Evolutionary conservation across 2,888 invertebrate genomes (phyloP), one percentile per base, ranked within the genome.

Genomic region (Liopterus haemorrhoidalis): DNA sequence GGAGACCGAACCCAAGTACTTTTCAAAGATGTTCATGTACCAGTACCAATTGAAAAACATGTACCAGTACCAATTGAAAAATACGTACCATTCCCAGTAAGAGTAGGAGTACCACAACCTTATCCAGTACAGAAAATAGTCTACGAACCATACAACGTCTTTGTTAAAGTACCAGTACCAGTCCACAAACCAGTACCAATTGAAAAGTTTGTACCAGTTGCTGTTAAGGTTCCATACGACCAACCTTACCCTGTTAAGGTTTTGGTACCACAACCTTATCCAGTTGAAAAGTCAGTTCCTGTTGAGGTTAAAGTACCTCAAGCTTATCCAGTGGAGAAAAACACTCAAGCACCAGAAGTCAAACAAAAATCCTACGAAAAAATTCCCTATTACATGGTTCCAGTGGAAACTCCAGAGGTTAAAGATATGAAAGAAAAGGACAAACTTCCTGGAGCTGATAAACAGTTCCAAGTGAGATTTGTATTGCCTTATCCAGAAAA

Each of bases 111-210:
- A 52, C 79, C 79, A 5, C 74, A 75, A 68, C 78, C 79, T 30
- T 78, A 79, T 50, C 85, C 85, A 8, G 77, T 88, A 19, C 76
- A 84, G 54, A 85, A 84, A 69, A 83, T 79, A 52, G 77, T 85
- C 36, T 77, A 82, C 21, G 77, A 76, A 31, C 82, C 82, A 31
- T 82, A 82, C 62, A 84, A 80, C 41, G 85, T 86, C 44, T 82
- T 82, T 58, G 82, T 78, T 55, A 79, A 75, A 57, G 74, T 83
- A 42, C 82, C 81, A 36, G 74, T 75, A 57, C 82, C 84, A 2
- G 81, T 80, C 8, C 77, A 78, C 54, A 80, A 76, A 60, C 72
- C 75, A 33, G 62, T 81, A n/a, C 80, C 72, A 12, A 50, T 85
- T 53, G 84, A 84, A 71, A 84, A 84, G 67, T 64, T 60, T 52